Evolutionary conservation across 1,140 invertebrate genomes (phyloP), one percentile per base, ranked within the genome.

Genomic region (Neelides sp.): DNA sequence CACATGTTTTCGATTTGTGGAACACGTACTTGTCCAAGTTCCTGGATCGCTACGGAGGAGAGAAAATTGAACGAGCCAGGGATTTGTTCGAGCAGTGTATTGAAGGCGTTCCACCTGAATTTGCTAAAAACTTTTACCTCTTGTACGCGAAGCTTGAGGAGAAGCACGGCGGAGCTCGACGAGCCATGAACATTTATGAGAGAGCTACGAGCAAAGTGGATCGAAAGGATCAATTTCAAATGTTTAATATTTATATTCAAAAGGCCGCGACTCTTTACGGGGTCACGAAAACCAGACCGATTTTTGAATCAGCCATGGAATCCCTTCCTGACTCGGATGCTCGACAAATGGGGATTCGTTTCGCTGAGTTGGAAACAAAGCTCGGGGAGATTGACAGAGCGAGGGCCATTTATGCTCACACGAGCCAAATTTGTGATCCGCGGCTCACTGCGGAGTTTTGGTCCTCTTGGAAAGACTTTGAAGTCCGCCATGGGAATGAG

Each of bases 381-480:
- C 71, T 99, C 20, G 96, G 96, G 22, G 80, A 82, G 68, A 79
- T 82, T 59, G 59, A 59, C 36, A 44, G 96, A 59, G 93, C 94
- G 0, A 72, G 96, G 61, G 91, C 91, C 1, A 92, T 99, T 64
- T 99, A 98, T 68, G 83, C 85, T 0, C 93, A 99, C 69, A 97
- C 92, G 65, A 93, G 91, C 61, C 94, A 99, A 76, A 95, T 98
- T 62, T 98, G 93, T 72, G 96, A 99, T 77, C 96, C 96, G 4
- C 78, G 94, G 61, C 80, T 83, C 1, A 90, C 93, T 7, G 76
- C 78, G 4, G 80, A 85, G 28, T 98, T 98, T 65, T 99, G 96
- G 96, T 83, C 92, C 65, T 86, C 86, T 5, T 99, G 96, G 96
- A 97, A 96, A 71, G 91, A 98, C 62, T 99, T 99, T 75, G 96